phyloP scores from a whole-genome alignment of 2,888 invertebrate species.

The Lamellibrachia columna region DNA sequence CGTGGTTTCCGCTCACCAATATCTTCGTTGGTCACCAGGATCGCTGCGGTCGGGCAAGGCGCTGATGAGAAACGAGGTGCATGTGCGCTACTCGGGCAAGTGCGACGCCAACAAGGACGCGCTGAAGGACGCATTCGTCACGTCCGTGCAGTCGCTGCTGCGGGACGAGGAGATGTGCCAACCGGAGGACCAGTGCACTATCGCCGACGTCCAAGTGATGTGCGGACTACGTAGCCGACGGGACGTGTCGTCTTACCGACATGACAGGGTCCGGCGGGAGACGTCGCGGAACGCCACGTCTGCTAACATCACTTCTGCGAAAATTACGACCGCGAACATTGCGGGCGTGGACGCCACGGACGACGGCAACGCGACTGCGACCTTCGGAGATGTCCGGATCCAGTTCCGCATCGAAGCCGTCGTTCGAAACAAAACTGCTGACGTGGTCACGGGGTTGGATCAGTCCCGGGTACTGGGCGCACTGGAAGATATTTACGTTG shows the following conservation, averaged over 20 bases:
- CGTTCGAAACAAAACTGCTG: not conserved
- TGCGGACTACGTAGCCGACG: not conserved
- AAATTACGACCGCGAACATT: not conserved
- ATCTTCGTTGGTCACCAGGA: not conserved
- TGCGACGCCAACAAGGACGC: constrained; percentile 22
- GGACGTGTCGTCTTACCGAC: not conserved
- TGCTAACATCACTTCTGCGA: not conserved
- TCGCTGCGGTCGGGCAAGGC: not conserved
- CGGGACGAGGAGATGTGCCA: not conserved
- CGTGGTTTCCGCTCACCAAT: not conserved
- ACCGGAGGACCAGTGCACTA: not conserved
- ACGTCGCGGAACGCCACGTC: not conserved
- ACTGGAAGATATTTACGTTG: not conserved
- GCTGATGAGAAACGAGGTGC: constrained; percentile 13
- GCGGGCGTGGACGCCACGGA: not conserved
- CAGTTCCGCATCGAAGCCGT: not conserved
- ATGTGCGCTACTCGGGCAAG: constrained; percentile 26
- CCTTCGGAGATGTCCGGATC: not conserved
- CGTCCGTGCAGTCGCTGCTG: not conserved
- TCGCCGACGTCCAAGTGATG: not conserved
- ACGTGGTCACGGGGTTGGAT: not conserved
- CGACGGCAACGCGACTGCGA: not conserved
- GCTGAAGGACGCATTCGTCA: constrained; percentile 26
- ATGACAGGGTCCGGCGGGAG: not conserved
- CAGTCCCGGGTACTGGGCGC: not conserved